Percentiles rank a stretch among this genome's conserved stretches.
Evolutionary conservation across 2,797 vertebrate genomes (phyloP).

Genomic region (Pterois miles): DNA sequence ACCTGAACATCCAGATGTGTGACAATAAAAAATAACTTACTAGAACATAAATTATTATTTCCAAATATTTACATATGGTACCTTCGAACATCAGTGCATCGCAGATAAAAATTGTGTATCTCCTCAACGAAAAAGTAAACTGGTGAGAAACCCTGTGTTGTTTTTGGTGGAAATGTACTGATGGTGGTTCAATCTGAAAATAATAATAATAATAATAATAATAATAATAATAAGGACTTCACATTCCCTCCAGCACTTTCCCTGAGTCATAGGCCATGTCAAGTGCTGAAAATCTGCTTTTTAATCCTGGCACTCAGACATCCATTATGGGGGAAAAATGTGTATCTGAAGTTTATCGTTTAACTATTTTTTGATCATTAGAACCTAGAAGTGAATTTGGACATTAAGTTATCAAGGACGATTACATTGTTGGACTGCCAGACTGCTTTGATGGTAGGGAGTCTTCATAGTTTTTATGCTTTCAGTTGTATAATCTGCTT

Average conservation of each 20-base stretch:
- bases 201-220: too few relatives aligned
- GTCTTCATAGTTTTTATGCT: not conserved
- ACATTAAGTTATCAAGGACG: not conserved
- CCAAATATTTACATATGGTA: slow-evolving; percentile 74
- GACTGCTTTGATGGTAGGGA: too few relatives aligned
- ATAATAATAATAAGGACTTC: not conserved
- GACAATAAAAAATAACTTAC: slow-evolving; percentile 71
- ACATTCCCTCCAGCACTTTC: slow-evolving; percentile 29
- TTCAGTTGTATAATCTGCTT: not conserved
- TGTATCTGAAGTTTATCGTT: slow-evolving; percentile 6
- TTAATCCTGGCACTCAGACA: not conserved
- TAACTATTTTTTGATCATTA: not conserved
- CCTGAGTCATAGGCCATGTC: slow-evolving; percentile 56
- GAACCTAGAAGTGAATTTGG: not conserved
- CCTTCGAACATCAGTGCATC: slow-evolving; percentile 73
- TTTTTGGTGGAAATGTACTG: not conserved
- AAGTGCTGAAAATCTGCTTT: slow-evolving; percentile 28
- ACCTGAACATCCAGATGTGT: slow-evolving; percentile 55
- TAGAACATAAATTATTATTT: slow-evolving; percentile 74
- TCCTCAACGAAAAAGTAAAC: not conserved
- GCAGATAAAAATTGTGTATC: slow-evolving; percentile 37
- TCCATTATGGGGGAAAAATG: not conserved
- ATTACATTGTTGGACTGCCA: too few relatives aligned
- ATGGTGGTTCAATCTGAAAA: not conserved
- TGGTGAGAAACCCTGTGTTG: not conserved